Evolutionary conservation across 2,797 vertebrate genomes (phyloP).

Genomic region (Choloepus didactylus): DNA sequence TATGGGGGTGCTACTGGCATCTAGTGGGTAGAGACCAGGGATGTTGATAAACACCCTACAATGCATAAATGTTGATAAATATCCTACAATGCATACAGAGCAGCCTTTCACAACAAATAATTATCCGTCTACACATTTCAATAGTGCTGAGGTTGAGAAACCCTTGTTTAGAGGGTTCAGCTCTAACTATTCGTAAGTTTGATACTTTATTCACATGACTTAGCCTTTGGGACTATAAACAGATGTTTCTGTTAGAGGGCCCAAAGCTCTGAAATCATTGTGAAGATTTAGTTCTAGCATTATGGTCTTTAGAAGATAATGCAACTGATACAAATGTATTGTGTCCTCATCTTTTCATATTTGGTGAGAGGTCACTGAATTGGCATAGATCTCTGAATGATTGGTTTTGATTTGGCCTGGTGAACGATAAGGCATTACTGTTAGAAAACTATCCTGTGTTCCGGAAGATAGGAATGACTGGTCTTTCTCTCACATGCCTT

Average conservation of each 20-base stretch:
- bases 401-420: background rate
- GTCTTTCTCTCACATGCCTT: background rate
- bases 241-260: background rate
- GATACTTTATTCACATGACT: background rate
- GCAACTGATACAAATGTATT: rapidly evolving
- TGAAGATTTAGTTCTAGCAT: rapidly evolving
- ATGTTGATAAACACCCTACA: background rate
- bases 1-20: background rate
- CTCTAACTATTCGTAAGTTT: background rate
- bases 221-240: background rate
- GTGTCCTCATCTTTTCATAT: background rate
- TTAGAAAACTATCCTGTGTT: background rate
- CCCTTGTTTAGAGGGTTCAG: rapidly evolving
- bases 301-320: background rate
- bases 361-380: background rate
- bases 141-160: background rate
- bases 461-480: background rate
- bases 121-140: background rate
- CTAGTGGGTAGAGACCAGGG: background rate
- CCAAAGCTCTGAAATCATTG: background rate
- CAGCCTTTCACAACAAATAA: rapidly evolving
- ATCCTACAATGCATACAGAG: rapidly evolving
- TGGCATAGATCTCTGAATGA: background rate
- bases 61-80: too few relatives aligned
- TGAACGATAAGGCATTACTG: background rate